phyloP scores from a whole-genome alignment of 2,113 vertebrate species.

The Lepidothrix coronata region DNA sequence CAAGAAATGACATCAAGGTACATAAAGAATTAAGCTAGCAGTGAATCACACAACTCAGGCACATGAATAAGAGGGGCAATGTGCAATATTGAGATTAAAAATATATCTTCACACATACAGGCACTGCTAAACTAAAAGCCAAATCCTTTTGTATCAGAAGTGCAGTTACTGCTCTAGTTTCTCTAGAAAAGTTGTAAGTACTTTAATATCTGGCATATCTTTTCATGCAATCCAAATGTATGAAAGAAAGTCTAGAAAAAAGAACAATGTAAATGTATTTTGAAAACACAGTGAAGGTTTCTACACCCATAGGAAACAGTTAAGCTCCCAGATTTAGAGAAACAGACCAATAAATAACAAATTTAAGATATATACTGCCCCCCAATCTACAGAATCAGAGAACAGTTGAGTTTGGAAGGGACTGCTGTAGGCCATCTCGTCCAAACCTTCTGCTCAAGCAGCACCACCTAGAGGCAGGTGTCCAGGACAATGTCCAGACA shows the following conservation, averaged over 20 bases:
- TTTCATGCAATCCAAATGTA: neutral
- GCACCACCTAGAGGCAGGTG: fast-evolving
- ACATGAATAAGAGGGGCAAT: neutral
- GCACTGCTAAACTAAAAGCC: neutral
- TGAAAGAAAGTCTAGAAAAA: neutral
- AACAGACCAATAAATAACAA: neutral
- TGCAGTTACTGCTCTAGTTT: neutral
- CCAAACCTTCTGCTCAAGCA: neutral
- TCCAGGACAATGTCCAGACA: neutral
- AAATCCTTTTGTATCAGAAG: neutral
- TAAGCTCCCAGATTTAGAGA: neutral
- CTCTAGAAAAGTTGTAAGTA: neutral
- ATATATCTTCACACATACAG: neutral
- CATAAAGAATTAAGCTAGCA: neutral
- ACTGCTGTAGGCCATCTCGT: neutral
- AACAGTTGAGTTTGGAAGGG: neutral
- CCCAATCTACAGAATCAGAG: neutral
- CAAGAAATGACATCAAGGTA: neutral
- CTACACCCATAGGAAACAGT: neutral
- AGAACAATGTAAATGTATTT: neutral
- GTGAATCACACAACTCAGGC: neutral
- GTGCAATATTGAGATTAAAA: neutral
- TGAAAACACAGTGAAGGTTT: neutral
- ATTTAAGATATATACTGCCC: neutral
- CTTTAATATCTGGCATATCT: neutral